A percentile compares a stretch with the other conserved stretches of the same genome.
Evolutionary conservation across 2,888 invertebrate species (phyloP).

Genomic region (Troilus luridus): DNA sequence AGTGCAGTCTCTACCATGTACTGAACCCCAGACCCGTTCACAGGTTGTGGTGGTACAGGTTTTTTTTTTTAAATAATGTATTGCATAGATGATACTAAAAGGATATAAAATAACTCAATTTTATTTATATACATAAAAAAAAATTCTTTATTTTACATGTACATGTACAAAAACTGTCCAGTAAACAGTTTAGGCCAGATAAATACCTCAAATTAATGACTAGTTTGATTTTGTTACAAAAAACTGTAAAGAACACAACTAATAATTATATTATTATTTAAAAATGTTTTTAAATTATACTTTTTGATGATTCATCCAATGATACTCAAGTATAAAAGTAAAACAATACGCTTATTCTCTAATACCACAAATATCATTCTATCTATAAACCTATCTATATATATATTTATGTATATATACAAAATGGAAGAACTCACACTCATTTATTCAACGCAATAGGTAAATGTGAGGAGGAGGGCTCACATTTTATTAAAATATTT

Average conservation of each 20-base stretch:
- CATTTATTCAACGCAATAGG: constrained; percentile 54
- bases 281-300: neutral
- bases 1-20: no score
- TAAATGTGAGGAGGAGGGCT: constrained; percentile 33
- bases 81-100: neutral
- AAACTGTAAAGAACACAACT: constrained; percentile 40
- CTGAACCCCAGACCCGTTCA: no score
- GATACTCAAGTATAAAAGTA: constrained; percentile 58
- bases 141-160: constrained; percentile 30
- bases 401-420: constrained; percentile 49
- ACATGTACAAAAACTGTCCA: constrained; percentile 25
- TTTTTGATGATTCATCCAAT: constrained; percentile 54
- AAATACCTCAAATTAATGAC: constrained; percentile 61
- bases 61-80: neutral
- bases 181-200: constrained; percentile 40
- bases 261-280: constrained; percentile 40
- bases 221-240: constrained; percentile 59
- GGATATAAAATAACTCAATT: neutral
- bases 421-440: constrained; percentile 61
- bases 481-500: constrained; percentile 49
- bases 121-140: constrained; percentile 10
- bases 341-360: constrained; percentile 54
- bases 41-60: no score
- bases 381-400: constrained; percentile 50
- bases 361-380: constrained; percentile 48